These are phyloP conservation scores for Cosmia pyralina DNA, from an alignment of 2,888 invertebrate genomes.

Conservation along the genomic window DNA sequence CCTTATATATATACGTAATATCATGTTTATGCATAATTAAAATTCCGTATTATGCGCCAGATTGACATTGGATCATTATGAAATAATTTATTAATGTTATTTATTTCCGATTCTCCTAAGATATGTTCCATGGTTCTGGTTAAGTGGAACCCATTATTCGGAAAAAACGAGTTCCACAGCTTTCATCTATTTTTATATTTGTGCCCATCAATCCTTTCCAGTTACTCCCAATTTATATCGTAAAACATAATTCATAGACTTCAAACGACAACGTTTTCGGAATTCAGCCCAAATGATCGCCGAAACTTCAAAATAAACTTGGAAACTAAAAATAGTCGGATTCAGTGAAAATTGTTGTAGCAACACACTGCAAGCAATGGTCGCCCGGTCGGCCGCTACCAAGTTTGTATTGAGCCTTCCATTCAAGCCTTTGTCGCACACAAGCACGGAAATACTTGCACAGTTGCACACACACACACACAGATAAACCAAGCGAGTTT, in stretches of 20 bases:
- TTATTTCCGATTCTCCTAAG: conserved; percentile 20
- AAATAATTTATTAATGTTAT: conserved; percentile 40
- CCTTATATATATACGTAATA: too few species aligned
- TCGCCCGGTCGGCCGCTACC: conserved; percentile 60
- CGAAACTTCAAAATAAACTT: conserved; percentile 50
- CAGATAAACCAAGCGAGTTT: conserved; percentile 83
- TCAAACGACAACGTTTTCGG: conserved; percentile 53
- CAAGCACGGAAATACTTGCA: conserved; percentile 51
- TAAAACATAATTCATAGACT: conserved; percentile 49
- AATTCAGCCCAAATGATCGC: conserved; percentile 47
- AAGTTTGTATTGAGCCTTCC: conserved; percentile 71
- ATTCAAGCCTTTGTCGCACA: conserved; percentile 82
- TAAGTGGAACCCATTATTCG: conserved; percentile 9
- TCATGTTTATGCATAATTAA: conserved; percentile 15
- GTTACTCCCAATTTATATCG: conserved; percentile 45
- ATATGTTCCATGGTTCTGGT: background rate
- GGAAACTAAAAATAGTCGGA: conserved; percentile 49
- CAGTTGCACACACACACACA: conserved; percentile 67
- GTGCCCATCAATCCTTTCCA: conserved; percentile 13
- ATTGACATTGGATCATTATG: conserved; percentile 26
- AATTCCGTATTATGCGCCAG: conserved; percentile 26
- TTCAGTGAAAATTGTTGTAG: conserved; percentile 50
- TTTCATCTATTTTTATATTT: conserved; percentile 41
- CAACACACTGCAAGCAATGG: conserved; percentile 61
- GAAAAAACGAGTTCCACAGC: conserved; percentile 28